Base-by-base conservation (phyloP, 2,797 vertebrate genomes). In the Poecile montanus region DNA sequence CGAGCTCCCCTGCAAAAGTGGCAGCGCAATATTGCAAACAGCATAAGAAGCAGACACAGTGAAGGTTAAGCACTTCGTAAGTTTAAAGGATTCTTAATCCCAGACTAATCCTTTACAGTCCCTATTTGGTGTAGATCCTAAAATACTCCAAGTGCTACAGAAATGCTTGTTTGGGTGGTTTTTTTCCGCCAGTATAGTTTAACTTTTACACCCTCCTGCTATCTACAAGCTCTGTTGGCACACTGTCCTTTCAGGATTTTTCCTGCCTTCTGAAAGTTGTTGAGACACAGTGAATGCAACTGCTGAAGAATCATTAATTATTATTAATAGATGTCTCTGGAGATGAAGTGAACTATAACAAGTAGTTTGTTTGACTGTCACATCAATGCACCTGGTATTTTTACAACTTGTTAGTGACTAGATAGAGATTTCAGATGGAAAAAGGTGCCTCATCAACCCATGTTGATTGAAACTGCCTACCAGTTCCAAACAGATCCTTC, bases 291-390 rank as follows among this genome's bases (percentile, higher is more conserved):
- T 78, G 89, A 94, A 97, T 80, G 78, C 94, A 97, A 96, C 94
- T 96, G 96, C 94, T 96, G 95, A 96, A 94, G 92, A 97, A 97
- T 96, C 96, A 97, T 97, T 98, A 97, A 97, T 97, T 93, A 92
- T 95, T 97, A 97, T 97, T 97, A 97, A 97, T 93, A 97, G 97
- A 96, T 88, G 93, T 92, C 95, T 97, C 96, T 95, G 93, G 91
- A 96, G 93, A 97, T 94, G 50, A 97, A 96, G 94, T 92, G 58
- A 97, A 97, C 97, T 97, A 96, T 88, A 86, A 89, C 94, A 96
- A 96, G 96, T 91, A 95, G 95, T 93, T 93, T 91, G 61, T 94
- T 91, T 95, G 96, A 98, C 96, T 97, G 97, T 92, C 96, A 97
- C n/a, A 78, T 97, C 94, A 95, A 91, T 23, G 87, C 86, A 92